Percentiles rank a stretch among this genome's conserved stretches.
These are phyloP conservation scores for Eubasilissa splendida DNA, from an alignment of 2,888 invertebrate species.

Conservation along the genomic window DNA sequence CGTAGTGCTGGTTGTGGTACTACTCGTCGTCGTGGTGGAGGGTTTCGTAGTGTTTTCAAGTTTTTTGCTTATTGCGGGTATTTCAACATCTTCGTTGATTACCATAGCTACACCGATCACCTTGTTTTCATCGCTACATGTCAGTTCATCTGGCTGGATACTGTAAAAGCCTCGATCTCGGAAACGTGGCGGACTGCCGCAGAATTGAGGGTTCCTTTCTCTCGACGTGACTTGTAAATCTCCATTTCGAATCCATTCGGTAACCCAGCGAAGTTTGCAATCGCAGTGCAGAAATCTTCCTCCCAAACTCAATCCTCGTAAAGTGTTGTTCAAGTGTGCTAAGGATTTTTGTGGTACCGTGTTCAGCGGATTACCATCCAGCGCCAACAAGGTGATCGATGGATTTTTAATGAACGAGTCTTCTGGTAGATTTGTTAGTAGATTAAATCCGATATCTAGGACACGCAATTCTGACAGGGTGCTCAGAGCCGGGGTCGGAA, in stretches of 20 bases:
- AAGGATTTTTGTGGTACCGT: constrained; percentile 88
- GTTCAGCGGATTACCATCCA: constrained; percentile 92
- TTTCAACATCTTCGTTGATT: constrained; percentile 66
- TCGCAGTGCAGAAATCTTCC: constrained; percentile 92
- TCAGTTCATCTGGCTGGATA: constrained; percentile 84
- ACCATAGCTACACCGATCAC: constrained; percentile 73
- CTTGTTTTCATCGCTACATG: constrained; percentile 70
- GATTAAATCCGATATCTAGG: constrained; percentile 93
- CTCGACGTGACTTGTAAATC: constrained; percentile 94
- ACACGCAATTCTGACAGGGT: constrained; percentile 87
- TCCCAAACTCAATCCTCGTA: constrained; percentile 89
- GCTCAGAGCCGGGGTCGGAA: constrained; percentile 86
- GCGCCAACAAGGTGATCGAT: constrained; percentile 87
- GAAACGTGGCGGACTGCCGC: constrained; percentile 86
- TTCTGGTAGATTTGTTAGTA: constrained; percentile 85
- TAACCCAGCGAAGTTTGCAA: constrained; percentile 90
- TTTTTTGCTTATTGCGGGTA: constrained; percentile 60
- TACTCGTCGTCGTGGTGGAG: constrained; percentile 62
- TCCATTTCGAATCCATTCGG: constrained; percentile 90
- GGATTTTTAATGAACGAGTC: constrained; percentile 88
- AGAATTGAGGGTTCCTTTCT: constrained; percentile 93
- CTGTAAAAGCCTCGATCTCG: constrained; percentile 90
- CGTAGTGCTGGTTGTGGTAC: constrained; percentile 60
- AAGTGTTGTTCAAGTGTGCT: constrained; percentile 83
- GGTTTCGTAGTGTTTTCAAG: constrained; percentile 61